A percentile compares a stretch with the other conserved stretches of the same genome.
Conservation (phyloP, 2,797 vertebrate species). For the Hypotaenidia okinawae region DNA sequence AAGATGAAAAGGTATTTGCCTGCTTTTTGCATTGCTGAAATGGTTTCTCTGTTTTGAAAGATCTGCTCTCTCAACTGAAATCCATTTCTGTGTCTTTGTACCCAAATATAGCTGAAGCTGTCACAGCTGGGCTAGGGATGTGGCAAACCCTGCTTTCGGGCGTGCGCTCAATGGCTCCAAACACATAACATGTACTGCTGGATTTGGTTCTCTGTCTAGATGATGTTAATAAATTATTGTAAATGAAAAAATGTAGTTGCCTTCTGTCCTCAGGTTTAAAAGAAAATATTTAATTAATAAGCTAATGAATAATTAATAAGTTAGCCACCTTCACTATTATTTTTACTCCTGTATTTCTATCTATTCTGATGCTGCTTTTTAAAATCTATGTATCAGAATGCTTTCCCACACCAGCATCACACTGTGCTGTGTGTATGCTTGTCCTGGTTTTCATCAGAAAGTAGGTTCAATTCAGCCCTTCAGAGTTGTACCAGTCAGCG, state of each 20-base stretch:
- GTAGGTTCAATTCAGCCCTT: not conserved
- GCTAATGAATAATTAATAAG: too few species aligned
- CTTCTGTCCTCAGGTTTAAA: not conserved
- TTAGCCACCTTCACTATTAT: not conserved
- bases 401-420: fast-evolving
- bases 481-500: not conserved
- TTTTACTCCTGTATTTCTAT: not conserved
- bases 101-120: not conserved
- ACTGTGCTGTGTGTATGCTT: fast-evolving
- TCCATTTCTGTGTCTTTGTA: not conserved
- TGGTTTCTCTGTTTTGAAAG: not conserved
- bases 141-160: not conserved
- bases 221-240: not conserved
- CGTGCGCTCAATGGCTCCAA: not conserved
- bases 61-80: not conserved
- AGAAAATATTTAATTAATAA: not conserved
- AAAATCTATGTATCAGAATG: not conserved
- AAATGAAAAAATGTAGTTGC: not conserved
- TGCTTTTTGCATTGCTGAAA: not conserved
- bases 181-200: not conserved
- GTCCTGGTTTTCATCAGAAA: not conserved
- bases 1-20: not conserved
- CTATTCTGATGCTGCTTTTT: not conserved
- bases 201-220: not conserved
- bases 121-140: not conserved